These are phyloP conservation scores for Elysia chlorotica DNA, from an alignment of 1,140 invertebrate species.

Conservation along the genomic window DNA sequence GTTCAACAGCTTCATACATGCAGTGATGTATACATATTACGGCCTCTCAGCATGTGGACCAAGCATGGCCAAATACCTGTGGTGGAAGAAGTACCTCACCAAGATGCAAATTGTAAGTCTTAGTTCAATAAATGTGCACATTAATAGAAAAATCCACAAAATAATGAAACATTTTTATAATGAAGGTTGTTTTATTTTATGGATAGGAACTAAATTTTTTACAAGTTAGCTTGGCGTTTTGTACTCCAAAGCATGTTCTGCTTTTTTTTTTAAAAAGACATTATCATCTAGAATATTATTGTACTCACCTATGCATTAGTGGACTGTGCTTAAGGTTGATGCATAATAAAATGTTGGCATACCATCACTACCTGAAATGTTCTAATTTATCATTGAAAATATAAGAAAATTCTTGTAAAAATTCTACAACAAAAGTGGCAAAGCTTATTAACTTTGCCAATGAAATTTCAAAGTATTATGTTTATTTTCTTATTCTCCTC, in stretches of 20 bases:
- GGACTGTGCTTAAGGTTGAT: background rate
- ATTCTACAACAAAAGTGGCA: background rate
- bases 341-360: background rate
- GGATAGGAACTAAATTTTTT: background rate
- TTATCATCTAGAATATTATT: background rate
- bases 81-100: conserved; percentile 64
- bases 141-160: background rate
- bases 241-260: background rate
- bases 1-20: conserved; percentile 73
- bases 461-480: background rate
- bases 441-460: background rate
- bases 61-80: conserved; percentile 60
- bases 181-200: background rate
- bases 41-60: conserved; percentile 68
- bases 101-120: conserved; percentile 53
- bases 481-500: background rate
- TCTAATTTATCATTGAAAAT: background rate
- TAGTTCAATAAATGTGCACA: background rate
- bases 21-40: conserved; percentile 83
- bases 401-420: background rate
- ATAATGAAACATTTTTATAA: background rate
- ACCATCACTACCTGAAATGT: background rate
- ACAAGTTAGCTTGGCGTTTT: background rate
- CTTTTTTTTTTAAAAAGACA: too few species aligned
- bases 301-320: background rate